Base-by-base conservation (phyloP, 35 echinoderm and acorn worm genomes). In the Diadema setosum region DNA sequence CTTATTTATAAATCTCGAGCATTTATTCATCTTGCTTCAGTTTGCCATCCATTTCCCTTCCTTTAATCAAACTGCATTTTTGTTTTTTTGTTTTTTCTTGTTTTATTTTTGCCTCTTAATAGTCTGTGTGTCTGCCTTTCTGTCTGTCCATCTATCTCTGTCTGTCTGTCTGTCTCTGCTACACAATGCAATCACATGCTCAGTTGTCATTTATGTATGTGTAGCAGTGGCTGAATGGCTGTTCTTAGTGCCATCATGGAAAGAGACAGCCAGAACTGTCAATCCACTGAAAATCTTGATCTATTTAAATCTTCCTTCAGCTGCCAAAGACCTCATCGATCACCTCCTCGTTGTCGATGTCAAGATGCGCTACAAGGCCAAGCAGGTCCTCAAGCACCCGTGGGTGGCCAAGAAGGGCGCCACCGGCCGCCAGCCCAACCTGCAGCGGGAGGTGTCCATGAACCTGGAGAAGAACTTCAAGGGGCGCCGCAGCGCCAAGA, bases 401-500 rank as follows among this genome's bases (percentile, higher is more conserved):
- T 99, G 96, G 96, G 87, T 99, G 17, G 39, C 59, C 11, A 90
- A 80, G 42, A 60, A 75, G 55, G 86, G 89, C 33, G 80, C 74
- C 31, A 26, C 86, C 37, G 52, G 82, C 8, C 89, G 87, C 33
- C 78, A 94, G 32, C 90, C 90, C 18, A 99, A 99, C 40, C 89
- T 99, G 21, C 96, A 99, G 82, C 65, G 96, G 5, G 96, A 99
- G 59, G 93, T 99, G 2, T 95, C 96, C 1, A 94, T 99, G 82
- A 99, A 99, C 64, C 83, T 99, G 3, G 96, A 99, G 60, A 99
- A 94, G 89, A 99, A 99, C 87, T 99, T 99, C 57, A 74, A 87
- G 17, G 89, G 90, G 34, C 75, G 85, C 36, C 63, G 75, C 27
- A 96, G 94, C 58, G 82, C 84, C 2, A 91, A 91, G 52, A 63